These are phyloP conservation scores for Drosophila cognata DNA, from an alignment of 2,888 invertebrate species.

Conservation along the genomic window DNA sequence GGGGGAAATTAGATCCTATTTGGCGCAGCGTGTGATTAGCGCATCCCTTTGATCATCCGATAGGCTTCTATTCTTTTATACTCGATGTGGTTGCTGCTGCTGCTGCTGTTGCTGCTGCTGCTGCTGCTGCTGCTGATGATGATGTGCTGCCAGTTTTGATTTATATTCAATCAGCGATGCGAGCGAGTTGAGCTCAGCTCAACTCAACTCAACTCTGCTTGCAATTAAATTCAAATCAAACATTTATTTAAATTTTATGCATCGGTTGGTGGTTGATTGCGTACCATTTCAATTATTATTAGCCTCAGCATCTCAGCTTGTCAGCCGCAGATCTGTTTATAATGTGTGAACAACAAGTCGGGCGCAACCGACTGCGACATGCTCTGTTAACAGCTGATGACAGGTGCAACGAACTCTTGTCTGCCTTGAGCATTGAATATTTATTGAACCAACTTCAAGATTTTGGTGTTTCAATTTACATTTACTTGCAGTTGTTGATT, in stretches of 20 bases:
- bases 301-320: background rate
- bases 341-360: background rate
- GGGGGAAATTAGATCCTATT: conserved; percentile 83
- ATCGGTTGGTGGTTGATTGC: conserved; percentile 77
- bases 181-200: background rate
- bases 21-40: conserved; percentile 81
- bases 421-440: background rate
- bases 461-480: background rate
- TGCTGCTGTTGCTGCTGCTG: too few relatives aligned
- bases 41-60: conserved; percentile 73
- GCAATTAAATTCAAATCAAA: conserved; percentile 83
- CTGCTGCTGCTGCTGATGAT: conserved; percentile 31
- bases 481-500: background rate
- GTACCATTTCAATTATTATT: conserved; percentile 50
- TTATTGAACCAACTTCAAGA: background rate
- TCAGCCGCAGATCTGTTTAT: background rate
- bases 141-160: conserved; percentile 55
- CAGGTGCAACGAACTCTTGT: background rate
- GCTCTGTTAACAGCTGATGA: background rate
- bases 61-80: conserved; percentile 23
- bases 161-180: conserved; percentile 59
- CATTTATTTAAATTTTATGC: conserved; percentile 83
- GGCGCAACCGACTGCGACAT: background rate
- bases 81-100: conserved; percentile 1
- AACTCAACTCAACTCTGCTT: conserved; percentile 11